These are phyloP conservation scores for Tokudaia muenninki DNA, from an alignment of 2,797 vertebrate species.

Conservation along the genomic window DNA sequence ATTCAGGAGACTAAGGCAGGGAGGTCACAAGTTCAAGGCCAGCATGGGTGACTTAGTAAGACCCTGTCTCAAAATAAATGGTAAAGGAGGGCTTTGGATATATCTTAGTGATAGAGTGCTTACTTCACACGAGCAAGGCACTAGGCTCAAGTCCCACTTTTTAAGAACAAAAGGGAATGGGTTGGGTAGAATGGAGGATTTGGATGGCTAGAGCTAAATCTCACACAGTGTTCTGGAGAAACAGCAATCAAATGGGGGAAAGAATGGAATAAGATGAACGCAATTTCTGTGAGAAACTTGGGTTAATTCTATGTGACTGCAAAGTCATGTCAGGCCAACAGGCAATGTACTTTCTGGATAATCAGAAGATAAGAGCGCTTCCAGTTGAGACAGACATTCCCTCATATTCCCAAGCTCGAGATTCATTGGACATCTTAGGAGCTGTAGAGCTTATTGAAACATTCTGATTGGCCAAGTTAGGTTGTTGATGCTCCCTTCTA, in stretches of 20 bases:
- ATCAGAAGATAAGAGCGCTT: not conserved
- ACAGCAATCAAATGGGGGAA: not conserved
- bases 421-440: not conserved
- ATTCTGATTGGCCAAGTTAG: not conserved
- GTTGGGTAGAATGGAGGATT: not conserved
- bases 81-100: not conserved
- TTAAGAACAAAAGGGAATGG: not conserved
- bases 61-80: not conserved
- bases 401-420: conserved; percentile 8
- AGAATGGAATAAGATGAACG: conserved; percentile 38
- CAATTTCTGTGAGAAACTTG: not conserved
- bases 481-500: not conserved
- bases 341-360: not conserved
- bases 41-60: not conserved
- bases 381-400: conserved; percentile 18
- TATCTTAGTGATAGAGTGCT: not conserved
- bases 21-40: not conserved
- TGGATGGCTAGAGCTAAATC: not conserved
- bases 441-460: not conserved
- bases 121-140: not conserved
- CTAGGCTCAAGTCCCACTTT: not conserved
- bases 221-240: not conserved
- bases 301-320: not conserved
- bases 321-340: not conserved
- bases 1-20: not conserved